Base-by-base conservation (phyloP, 1,140 invertebrate genomes). In the Batillaria attramentaria region DNA sequence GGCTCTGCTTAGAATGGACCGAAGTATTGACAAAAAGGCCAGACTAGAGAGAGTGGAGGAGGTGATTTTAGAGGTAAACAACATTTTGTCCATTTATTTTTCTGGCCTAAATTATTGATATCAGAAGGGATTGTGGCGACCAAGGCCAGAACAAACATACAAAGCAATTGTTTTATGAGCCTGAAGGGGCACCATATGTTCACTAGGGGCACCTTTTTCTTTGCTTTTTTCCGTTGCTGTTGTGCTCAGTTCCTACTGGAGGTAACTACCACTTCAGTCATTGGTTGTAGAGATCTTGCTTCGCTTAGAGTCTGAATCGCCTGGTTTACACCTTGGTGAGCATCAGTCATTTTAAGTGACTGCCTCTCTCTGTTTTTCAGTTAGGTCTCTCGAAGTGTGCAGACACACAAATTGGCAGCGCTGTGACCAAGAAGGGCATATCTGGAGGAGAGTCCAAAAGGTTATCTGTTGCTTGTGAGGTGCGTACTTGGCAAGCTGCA, bases 371-470 rank as follows among this genome's bases (percentile, higher is more conserved):
- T 60, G 76, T 42, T 37, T 83, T 81, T 50, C 92, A 96, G 95
- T 91, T 98, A 73, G 95, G 95, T 8, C 91, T 99, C n/a, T 93
- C 92, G 66, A 97, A 97, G 92, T 97, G 96, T 85, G 91, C 91
- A 39, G 82, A 94, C 84, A 98, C 96, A n/a, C 92, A 95, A 18
- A 99, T 90, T 13, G 87, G 86, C 4, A 41, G 37, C 41, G 78
- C 77, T 1, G 84, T 95, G 0, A 96, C 96, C 1, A 91, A 94
- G 72, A 91, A 98, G 92, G 97, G 97, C 0, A 95, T 99, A 39
- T 99, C 97, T 0, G 97, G 97, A n/a, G 98, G 98, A 1, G 98
- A 99, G 92, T 95, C 95, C 92, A 98, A 98, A 90, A 93, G 98
- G 83, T 90, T 99, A 28, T 95, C 97, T 0, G 98, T 99, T 91